Percentiles rank a stretch among this genome's conserved stretches.
Evolutionary conservation across 2,113 vertebrate species (phyloP).

Genomic region (Hystrix brachyura): DNA sequence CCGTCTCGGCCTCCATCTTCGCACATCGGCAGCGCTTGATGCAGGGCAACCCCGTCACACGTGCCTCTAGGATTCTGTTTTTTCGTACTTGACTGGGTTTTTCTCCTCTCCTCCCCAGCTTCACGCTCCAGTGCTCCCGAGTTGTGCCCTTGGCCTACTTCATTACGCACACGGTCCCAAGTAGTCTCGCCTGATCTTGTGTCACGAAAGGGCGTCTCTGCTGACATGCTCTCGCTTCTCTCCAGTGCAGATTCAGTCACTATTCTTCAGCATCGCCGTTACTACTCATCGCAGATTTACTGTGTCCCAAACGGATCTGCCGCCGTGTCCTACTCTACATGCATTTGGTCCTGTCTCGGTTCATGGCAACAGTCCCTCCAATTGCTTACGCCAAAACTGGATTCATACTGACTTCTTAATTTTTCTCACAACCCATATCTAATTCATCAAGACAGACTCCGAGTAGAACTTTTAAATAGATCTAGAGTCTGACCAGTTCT

Average conservation of each 20-base stretch:
- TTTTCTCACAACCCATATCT: background rate
- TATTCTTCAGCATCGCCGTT: background rate
- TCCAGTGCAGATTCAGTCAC: background rate
- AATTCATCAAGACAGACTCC: background rate
- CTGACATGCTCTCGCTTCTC: background rate
- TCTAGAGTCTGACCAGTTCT: background rate
- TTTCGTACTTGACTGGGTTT: background rate
- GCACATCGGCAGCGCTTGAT: background rate
- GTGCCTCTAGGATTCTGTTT: accelerated
- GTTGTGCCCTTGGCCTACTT: background rate
- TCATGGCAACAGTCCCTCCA: background rate
- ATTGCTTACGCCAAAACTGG: background rate
- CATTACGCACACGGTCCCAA: background rate
- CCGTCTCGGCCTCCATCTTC: background rate
- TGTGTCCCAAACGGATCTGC: background rate
- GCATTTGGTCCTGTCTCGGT: background rate
- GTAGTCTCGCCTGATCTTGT: background rate
- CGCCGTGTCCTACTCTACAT: background rate
- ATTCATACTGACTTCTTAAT: background rate
- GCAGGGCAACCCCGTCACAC: background rate
- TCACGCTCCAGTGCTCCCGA: background rate
- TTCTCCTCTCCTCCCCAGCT: background rate
- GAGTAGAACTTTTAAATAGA: background rate
- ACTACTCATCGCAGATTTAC: background rate
- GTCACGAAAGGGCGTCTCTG: background rate